Evolutionary conservation across 1,140 invertebrate species (phyloP), one percentile per base, ranked within the genome.

Genomic region (Stegodyphus dumicola): DNA sequence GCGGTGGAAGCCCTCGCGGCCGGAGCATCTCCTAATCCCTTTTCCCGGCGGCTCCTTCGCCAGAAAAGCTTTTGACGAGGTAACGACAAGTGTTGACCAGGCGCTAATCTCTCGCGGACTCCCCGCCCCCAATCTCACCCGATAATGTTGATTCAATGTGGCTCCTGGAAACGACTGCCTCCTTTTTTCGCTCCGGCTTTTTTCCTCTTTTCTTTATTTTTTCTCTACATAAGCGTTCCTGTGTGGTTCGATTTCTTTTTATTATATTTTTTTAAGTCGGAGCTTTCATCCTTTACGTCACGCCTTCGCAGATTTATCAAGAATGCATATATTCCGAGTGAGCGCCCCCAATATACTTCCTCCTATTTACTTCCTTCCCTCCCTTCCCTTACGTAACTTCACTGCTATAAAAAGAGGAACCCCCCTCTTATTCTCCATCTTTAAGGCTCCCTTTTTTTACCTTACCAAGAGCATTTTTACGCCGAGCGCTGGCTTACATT

Each of bases 131-230:
- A 33, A 33, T 33, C 33, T 33, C 33, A 54, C 60, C 71, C 70
- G 71, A 85, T 76, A 85, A 85, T 85, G 81, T 85, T 85, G 81
- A 85, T 85, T 85, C 81, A 83, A 83, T 66, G 71, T 51, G 78
- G 66, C 67, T 71, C 54, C 69, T 52, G 69, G 11, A 69, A 48
- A 60, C 33, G 69, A 49, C 69, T 6, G 18, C 33, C 69, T 48
- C 17, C 33, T 33, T 76, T 17, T 60, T 56, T 52, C 78, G 48
- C 65, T 51, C 15, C 18, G 13, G 66, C 49, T 70, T 69, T 79
- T 54, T 75, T 75, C 13, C 15, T 15, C 52, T 56, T 75, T 60
- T 17, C 18, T 73, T 13, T 48, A 51, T 67, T 67, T 9, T 70
- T 64, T 77, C 51, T 70, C 77, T 70, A 67, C 70, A 33, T 33